These are phyloP conservation scores for Molossus molossus DNA, from an alignment of 2,797 vertebrate species.

Conservation along the genomic window DNA sequence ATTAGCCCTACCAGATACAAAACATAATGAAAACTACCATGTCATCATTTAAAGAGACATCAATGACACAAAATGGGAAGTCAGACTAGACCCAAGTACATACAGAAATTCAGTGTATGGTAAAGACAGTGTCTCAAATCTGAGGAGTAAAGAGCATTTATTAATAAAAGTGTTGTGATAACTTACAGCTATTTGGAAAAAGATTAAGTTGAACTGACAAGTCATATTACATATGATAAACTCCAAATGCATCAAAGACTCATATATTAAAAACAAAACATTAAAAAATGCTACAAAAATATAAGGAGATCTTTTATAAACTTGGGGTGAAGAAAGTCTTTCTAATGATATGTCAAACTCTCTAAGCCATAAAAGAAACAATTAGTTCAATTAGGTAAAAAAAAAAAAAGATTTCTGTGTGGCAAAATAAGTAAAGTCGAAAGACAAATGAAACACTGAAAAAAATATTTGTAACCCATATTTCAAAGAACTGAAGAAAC, in stretches of 20 bases:
- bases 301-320: neutral
- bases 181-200: neutral
- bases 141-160: neutral
- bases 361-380: neutral
- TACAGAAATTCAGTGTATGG: neutral
- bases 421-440: neutral
- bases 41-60: neutral
- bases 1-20: constrained; percentile 18
- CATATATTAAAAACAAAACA: neutral
- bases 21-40: constrained; percentile 24
- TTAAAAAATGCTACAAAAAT: constrained; percentile 2
- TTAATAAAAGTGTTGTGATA: neutral
- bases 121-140: neutral
- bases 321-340: neutral
- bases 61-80: constrained; percentile 14
- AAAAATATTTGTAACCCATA: neutral
- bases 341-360: neutral
- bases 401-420: neutral
- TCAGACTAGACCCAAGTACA: neutral
- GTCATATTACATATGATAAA: neutral
- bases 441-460: neutral
- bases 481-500: constrained; percentile 3
- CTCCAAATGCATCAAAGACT: neutral
- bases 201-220: constrained; percentile 1
- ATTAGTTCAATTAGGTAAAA: neutral